These are phyloP conservation scores for Cichladusa arquata DNA, from an alignment of 2,113 vertebrate species.

Conservation along the genomic window DNA sequence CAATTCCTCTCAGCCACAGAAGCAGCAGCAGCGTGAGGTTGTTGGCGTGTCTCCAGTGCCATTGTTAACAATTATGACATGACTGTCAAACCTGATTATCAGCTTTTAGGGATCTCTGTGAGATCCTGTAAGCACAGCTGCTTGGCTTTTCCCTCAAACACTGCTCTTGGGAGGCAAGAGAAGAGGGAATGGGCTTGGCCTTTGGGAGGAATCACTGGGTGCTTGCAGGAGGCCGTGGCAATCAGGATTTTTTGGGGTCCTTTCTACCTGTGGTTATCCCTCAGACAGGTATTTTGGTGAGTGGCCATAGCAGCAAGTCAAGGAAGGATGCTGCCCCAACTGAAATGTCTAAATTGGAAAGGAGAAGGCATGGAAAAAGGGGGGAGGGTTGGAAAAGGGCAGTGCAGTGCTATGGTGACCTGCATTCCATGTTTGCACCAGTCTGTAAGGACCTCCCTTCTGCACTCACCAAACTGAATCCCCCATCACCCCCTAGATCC, in stretches of 20 bases:
- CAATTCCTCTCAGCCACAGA: not conserved
- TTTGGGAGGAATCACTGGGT: not conserved
- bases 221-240: not conserved
- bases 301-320: not conserved
- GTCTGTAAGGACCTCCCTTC: not conserved
- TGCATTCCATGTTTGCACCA: not conserved
- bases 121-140: constrained; percentile 18
- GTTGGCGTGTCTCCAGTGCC: constrained; percentile 6
- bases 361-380: not conserved
- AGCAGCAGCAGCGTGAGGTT: not conserved
- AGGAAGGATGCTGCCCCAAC: not conserved
- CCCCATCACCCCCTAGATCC: fast-evolving
- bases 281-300: not conserved
- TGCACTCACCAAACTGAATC: not conserved
- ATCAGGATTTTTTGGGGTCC: not conserved
- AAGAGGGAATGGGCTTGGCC: not conserved
- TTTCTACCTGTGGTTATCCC: not conserved
- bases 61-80: constrained; percentile 53
- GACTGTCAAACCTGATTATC: constrained; percentile 61
- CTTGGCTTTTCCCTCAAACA: not conserved
- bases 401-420: not conserved
- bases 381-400: not conserved
- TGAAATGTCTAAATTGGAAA: not conserved
- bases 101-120: constrained; percentile 34
- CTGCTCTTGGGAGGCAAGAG: not conserved